Base-by-base conservation (phyloP, 2,113 vertebrate species). In the Delphinus delphis region DNA sequence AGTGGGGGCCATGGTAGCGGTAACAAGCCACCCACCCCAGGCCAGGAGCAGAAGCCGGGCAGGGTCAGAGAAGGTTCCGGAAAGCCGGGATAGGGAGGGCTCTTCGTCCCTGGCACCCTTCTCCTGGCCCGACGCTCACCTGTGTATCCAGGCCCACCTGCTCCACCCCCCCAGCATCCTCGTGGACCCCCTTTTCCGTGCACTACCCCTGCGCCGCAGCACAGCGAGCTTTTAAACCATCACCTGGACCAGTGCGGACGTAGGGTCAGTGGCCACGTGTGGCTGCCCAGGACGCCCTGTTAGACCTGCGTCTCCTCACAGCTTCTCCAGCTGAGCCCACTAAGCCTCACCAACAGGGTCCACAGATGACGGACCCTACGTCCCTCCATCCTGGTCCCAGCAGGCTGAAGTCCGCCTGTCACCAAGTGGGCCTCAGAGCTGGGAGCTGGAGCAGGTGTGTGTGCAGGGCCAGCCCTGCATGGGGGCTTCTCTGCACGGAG, bases 311-410 rank as follows among this genome's bases (percentile, higher is more conserved):
- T 55, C n/a, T 41, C 83, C 47, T 70, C 6, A 1, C 3, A 0
- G 20, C 13, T 2, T 60, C 44, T 41, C 36, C 28, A 11, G 2
- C 28, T 17, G 36, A 33, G 6, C 53, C 36, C 53, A 41, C 14
- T 10, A 15, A 18, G 31, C 17, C 11, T 21, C 17, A 10, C 25
- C n/a, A 0, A 26, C 2, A 0, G 36, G 47, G 36, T 1, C 53
- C 5, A 2, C 26, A 20, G 53, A 15, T 0, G 1, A 8, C 1
- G 2, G 36, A 4, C 55, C 8, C 20, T 1, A 0, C 12, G 55
- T 8, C 53, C 13, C 38, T 23, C 28, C 18, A 13, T 33, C 68
- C 12, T 6, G 68, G 50, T 38, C 38, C 38, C 38, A 38, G 38
- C 38, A 38, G 53, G 70, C 36, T 21, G 20, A 10, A 1, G 18